A percentile compares a stretch with the other conserved stretches of the same genome.
These are phyloP conservation scores for Conger conger DNA, from an alignment of 2,113 vertebrate genomes.

Conservation along the genomic window DNA sequence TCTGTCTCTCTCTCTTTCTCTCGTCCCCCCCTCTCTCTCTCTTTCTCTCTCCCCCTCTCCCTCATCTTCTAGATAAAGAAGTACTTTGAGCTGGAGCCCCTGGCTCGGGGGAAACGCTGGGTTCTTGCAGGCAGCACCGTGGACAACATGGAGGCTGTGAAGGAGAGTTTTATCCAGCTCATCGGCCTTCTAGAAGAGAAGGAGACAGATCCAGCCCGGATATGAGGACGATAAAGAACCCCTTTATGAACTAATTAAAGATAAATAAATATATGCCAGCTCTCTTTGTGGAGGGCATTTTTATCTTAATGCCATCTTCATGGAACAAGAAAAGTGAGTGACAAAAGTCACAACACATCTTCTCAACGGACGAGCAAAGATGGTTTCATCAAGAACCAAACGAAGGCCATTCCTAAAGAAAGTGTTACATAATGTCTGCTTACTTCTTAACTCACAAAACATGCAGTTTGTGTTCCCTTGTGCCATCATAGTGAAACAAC, in stretches of 20 bases:
- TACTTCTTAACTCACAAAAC: background rate
- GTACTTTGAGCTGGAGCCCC: constrained; percentile 95
- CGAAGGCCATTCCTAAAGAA: background rate
- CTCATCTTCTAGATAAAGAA: constrained; percentile 82
- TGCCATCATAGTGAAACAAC: background rate
- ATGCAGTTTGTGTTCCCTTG: background rate
- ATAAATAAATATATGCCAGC: background rate
- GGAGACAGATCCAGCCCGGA: constrained; percentile 81
- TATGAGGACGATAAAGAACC: constrained; percentile 69
- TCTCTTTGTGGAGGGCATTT: background rate
- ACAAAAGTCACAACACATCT: background rate
- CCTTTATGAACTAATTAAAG: background rate
- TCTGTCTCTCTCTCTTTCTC: no score
- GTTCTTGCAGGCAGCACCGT: constrained; percentile 87
- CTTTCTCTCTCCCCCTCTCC: constrained; percentile 11
- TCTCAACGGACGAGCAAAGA: background rate
- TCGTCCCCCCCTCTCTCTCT: no score
- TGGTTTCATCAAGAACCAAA: background rate
- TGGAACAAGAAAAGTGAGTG: background rate
- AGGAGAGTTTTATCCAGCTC: constrained; percentile 88
- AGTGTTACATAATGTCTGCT: background rate
- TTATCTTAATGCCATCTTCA: background rate
- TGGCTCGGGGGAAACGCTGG: constrained; percentile 92
- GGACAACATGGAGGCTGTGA: constrained; percentile 85
- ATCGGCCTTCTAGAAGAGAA: constrained; percentile 90